A percentile compares a stretch with the other conserved stretches of the same genome.
Evolutionary conservation across 2,113 vertebrate species (phyloP).

Genomic region (Raja brachyura): DNA sequence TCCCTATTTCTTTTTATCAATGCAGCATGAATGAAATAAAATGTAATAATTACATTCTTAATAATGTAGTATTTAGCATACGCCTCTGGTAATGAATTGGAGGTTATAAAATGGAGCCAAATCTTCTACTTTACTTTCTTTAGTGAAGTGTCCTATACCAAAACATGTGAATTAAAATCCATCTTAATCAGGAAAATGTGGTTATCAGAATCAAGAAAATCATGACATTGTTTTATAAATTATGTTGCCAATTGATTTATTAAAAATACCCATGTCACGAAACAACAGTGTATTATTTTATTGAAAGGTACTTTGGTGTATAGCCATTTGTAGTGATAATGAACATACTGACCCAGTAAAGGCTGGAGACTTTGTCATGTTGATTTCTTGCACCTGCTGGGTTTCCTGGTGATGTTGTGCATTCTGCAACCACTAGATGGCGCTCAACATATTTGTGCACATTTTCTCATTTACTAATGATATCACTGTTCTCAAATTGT

Average conservation of each 20-base stretch:
- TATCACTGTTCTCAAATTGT: background rate
- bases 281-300: conserved; percentile 2
- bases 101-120: background rate
- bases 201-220: background rate
- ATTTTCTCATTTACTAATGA: background rate
- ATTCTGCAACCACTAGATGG: conserved; percentile 32
- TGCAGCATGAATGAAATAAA: background rate
- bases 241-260: background rate
- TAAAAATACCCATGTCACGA: background rate
- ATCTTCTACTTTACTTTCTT: background rate
- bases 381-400: background rate
- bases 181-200: background rate
- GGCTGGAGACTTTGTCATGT: background rate
- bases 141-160: background rate
- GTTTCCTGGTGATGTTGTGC: background rate
- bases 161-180: background rate
- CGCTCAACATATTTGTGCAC: background rate
- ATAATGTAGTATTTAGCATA: background rate
- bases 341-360: background rate
- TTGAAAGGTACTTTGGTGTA: background rate
- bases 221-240: too few species aligned
- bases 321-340: background rate
- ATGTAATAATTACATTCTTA: background rate
- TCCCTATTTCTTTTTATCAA: background rate
- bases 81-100: background rate